These are phyloP conservation scores for Zenarchopterus dispar DNA, from an alignment of 2,797 vertebrate species.

Conservation along the genomic window DNA sequence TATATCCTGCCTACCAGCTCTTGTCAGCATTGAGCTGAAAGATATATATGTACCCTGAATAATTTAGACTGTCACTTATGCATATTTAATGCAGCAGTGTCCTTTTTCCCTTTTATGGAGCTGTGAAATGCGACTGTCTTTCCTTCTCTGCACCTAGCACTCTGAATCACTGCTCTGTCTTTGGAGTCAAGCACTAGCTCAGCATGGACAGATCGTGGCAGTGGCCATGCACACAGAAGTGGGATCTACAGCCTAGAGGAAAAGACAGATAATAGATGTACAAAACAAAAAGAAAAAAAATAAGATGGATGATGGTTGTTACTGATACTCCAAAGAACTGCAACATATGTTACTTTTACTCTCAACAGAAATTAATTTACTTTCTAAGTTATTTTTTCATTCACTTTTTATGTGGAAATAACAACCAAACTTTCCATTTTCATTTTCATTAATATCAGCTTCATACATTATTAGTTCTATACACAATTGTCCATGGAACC, in stretches of 20 bases:
- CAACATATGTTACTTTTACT: no score
- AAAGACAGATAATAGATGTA: slow-evolving; percentile 16
- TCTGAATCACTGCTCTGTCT: slow-evolving; percentile 40
- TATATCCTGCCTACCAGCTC: slow-evolving; percentile 60
- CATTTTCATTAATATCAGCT: neutral
- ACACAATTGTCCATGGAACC: no score
- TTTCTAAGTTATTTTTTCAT: no score
- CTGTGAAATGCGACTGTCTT: slow-evolving; percentile 76
- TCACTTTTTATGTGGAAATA: neutral
- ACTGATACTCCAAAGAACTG: no score
- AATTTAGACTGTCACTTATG: slow-evolving; percentile 81
- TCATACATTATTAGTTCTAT: neutral
- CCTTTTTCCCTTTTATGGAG: slow-evolving; percentile 76
- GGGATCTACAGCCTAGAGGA: slow-evolving; percentile 19
- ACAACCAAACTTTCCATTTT: neutral
- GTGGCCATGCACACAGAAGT: slow-evolving; percentile 9
- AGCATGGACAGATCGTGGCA: slow-evolving; percentile 18
- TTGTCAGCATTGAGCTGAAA: slow-evolving; percentile 70
- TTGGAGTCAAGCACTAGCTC: slow-evolving; percentile 22
- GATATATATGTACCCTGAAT: slow-evolving; percentile 84
- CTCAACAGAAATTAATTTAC: no score
- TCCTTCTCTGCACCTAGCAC: slow-evolving; percentile 40
- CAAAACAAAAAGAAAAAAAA: neutral
- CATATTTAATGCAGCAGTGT: slow-evolving; percentile 83
- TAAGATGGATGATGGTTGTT: no score